phyloP scores from a whole-genome alignment of 2,113 vertebrate genomes.

The Gopherus flavomarginatus region DNA sequence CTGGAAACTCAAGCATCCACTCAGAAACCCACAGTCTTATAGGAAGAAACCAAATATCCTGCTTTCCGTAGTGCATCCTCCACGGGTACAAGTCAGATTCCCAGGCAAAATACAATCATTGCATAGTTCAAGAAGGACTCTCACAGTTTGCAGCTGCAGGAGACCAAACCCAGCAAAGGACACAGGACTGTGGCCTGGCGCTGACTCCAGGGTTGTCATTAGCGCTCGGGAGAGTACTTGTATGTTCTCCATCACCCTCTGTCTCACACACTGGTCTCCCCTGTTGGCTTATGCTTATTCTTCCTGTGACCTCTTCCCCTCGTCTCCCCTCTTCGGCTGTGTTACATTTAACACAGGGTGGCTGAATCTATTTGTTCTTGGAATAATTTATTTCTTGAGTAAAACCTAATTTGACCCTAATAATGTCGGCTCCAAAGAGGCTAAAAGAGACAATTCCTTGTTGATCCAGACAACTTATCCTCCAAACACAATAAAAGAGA shows the following conservation, averaged over 20 bases:
- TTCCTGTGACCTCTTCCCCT: not conserved
- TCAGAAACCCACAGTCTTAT: not conserved
- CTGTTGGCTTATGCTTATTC: not conserved
- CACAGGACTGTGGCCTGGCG: not conserved
- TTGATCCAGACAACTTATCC: constrained; percentile 52
- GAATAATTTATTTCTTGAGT: constrained; percentile 30
- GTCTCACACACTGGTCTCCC: not conserved
- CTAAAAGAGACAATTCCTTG: constrained; percentile 1
- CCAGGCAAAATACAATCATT: not conserved
- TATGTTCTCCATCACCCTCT: not conserved
- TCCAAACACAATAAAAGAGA: constrained; percentile 52
- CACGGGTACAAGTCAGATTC: not conserved
- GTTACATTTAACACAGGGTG: not conserved
- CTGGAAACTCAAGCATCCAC: not conserved
- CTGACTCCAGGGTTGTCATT: not conserved
- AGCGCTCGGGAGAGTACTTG: not conserved
- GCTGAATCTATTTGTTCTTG: not conserved
- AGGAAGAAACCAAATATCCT: not conserved
- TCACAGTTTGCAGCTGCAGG: not conserved
- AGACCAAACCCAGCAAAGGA: constrained; percentile 13
- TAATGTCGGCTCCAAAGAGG: constrained; percentile 16
- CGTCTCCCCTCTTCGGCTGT: not conserved
- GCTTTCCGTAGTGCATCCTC: not conserved
- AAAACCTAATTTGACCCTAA: constrained; percentile 36
- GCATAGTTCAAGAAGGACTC: not conserved